Conservation (phyloP, 2,888 invertebrate species). For the Diaphora mendica region DNA sequence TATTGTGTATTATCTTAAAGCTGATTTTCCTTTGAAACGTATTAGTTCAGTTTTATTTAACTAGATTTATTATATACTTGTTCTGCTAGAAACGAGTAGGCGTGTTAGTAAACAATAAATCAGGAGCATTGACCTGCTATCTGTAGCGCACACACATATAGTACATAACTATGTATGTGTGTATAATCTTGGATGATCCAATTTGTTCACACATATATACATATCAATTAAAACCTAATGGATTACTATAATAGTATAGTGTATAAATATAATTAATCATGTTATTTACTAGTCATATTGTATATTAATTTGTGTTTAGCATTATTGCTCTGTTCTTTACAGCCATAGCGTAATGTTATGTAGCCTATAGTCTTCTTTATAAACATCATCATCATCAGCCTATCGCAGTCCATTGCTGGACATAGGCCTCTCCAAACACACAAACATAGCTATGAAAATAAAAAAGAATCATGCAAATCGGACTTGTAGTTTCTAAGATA, state of each 20-base stretch:
- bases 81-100: slow-evolving; percentile 32
- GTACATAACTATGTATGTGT: slow-evolving; percentile 4
- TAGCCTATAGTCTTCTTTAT: neutral
- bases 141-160: slow-evolving; percentile 39
- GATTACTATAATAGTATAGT: neutral
- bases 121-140: slow-evolving; percentile 69
- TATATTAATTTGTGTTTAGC: neutral
- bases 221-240: neutral
- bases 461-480: neutral
- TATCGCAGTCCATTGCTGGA: too few relatives aligned
- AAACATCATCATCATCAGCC: too few relatives aligned
- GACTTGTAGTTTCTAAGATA: neutral
- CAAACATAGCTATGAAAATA: neutral
- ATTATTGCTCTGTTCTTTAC: neutral
- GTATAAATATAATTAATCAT: neutral
- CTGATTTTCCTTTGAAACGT: neutral
- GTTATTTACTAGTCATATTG: neutral
- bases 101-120: slow-evolving; percentile 46
- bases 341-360: neutral
- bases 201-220: slow-evolving; percentile 7
- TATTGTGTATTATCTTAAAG: neutral
- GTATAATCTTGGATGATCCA: slow-evolving; percentile 22
- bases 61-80: slow-evolving; percentile 12
- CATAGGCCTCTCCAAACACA: too few relatives aligned
- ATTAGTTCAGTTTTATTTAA: neutral